phyloP scores from a whole-genome alignment of 2,113 vertebrate genomes.

The Psittacara wagleri region DNA sequence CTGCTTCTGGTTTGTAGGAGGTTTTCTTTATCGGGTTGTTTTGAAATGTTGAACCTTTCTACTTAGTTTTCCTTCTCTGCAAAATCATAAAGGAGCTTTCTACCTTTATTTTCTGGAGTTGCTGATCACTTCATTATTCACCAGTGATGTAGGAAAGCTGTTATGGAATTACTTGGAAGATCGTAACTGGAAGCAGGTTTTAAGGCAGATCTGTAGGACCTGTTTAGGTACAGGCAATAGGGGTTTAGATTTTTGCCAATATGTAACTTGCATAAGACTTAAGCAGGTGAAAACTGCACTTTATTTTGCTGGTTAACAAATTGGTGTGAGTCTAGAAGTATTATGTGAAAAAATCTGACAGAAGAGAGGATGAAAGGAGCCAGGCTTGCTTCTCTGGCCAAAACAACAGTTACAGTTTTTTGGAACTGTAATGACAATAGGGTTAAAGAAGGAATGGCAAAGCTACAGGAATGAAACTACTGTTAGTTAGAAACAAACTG shows the following conservation, averaged over 20 bases:
- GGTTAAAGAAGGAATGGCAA: neutral
- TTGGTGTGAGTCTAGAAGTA: neutral
- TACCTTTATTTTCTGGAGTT: constrained; percentile 27
- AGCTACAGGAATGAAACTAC: neutral
- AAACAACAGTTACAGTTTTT: neutral
- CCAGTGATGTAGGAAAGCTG: neutral
- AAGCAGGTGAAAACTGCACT: neutral
- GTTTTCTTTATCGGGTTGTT: neutral
- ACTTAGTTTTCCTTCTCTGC: neutral
- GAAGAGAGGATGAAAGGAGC: neutral
- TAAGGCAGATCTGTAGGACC: neutral
- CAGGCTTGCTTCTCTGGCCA: neutral
- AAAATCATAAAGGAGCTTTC: neutral
- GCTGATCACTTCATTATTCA: neutral
- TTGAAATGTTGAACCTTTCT: neutral
- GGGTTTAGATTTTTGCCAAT: neutral
- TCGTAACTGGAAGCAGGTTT: neutral
- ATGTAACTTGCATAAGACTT: neutral
- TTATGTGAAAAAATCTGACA: neutral
- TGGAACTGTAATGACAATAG: neutral
- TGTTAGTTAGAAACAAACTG: neutral
- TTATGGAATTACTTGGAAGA: neutral
- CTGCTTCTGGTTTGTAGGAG: neutral
- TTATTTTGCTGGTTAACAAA: constrained; percentile 1
- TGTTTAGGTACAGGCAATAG: neutral